Evolutionary conservation across 2,113 vertebrate species (phyloP).

Genomic region (Probosciger aterrimus): DNA sequence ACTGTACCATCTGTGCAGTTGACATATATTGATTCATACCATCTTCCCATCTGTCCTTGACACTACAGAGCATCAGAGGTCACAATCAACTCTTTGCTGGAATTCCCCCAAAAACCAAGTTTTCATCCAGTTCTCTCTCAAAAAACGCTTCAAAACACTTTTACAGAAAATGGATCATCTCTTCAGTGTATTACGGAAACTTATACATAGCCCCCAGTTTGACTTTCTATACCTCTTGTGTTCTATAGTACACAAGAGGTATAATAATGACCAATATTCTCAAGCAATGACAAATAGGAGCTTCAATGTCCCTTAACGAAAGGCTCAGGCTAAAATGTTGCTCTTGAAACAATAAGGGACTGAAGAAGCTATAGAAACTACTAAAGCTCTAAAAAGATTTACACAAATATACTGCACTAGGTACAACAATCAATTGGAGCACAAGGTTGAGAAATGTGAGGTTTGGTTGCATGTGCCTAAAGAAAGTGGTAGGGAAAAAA

Average conservation of each 20-base stretch:
- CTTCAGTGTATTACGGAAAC: background rate
- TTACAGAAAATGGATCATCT: slow-evolving; percentile 46
- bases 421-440: slow-evolving; percentile 20
- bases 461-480: background rate
- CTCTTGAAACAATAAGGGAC: background rate
- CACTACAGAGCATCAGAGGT: slow-evolving; percentile 71
- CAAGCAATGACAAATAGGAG: background rate
- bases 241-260: background rate
- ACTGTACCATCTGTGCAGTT: slow-evolving; percentile 79
- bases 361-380: slow-evolving; percentile 19
- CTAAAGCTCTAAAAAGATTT: background rate
- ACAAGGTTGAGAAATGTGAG: background rate
- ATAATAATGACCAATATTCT: background rate
- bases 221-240: background rate
- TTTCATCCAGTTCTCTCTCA: slow-evolving; percentile 46
- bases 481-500: slow-evolving; percentile 35
- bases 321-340: background rate
- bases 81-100: slow-evolving; percentile 72
- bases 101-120: slow-evolving; percentile 67
- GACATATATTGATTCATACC: slow-evolving; percentile 80
- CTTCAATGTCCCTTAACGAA: background rate
- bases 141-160: slow-evolving; percentile 1
- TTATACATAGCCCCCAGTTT: background rate
- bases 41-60: slow-evolving; percentile 82
- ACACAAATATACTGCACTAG: background rate